These are phyloP conservation scores for Otocyon megalotis DNA, from an alignment of 2,113 vertebrate genomes.

Conservation along the genomic window DNA sequence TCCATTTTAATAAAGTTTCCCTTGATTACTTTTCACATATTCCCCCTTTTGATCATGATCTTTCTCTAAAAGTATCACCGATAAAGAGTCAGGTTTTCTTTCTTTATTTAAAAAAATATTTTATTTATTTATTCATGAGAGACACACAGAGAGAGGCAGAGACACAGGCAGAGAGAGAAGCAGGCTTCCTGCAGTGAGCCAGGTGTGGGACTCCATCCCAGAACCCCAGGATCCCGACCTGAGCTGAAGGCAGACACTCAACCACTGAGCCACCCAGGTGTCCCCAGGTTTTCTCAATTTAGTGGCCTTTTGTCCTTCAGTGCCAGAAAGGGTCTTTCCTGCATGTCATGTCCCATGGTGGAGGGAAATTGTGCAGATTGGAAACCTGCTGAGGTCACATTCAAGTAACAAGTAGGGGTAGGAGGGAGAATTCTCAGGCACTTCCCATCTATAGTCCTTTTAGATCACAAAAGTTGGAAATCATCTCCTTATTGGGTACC, in stretches of 20 bases:
- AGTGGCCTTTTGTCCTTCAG: background rate
- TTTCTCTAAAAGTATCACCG: background rate
- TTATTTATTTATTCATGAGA: no score
- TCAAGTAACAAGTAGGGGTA: background rate
- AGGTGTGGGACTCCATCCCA: no score
- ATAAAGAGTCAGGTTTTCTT: background rate
- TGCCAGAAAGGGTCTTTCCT: background rate
- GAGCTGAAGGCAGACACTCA: no score
- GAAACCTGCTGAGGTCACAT: background rate
- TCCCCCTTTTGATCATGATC: background rate
- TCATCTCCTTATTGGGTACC: background rate
- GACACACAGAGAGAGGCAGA: no score
- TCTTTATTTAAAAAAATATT: no score
- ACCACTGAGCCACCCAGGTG: no score
- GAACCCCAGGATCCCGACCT: no score
- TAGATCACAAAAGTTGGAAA: background rate
- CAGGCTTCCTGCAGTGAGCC: no score
- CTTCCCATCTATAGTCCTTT: background rate
- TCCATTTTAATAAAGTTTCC: background rate
- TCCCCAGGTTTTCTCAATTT: background rate
- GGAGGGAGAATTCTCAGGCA: background rate
- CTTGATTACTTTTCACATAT: background rate
- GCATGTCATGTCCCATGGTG: background rate
- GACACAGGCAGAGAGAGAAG: no score
- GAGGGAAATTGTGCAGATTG: no score